Percentiles rank a stretch among this genome's conserved stretches.
phyloP scores from a whole-genome alignment of 2,113 vertebrate genomes.

The Podarcis cretensis region DNA sequence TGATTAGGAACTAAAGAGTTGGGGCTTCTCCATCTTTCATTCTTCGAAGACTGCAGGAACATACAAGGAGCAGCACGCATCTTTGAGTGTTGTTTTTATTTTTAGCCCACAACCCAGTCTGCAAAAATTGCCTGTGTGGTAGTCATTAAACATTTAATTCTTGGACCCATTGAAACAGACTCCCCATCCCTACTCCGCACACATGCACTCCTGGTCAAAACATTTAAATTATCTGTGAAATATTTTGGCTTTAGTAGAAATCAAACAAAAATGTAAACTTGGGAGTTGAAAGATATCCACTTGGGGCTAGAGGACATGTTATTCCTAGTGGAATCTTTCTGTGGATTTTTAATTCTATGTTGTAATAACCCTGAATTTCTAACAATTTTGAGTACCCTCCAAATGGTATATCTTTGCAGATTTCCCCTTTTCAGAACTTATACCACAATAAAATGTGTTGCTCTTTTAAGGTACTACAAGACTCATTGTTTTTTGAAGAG shows the following conservation, averaged over 20 bases:
- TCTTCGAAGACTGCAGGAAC: too few relatives aligned
- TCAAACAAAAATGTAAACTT: background rate
- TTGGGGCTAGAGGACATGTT: background rate
- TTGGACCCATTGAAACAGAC: background rate
- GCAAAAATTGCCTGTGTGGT: background rate
- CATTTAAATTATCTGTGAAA: conserved; percentile 24
- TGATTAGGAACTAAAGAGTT: background rate
- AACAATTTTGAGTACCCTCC: background rate
- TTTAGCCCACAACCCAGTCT: background rate
- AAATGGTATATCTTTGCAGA: background rate
- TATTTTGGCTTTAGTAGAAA: background rate
- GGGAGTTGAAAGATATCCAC: background rate
- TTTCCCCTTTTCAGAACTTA: background rate
- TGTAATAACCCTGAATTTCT: background rate
- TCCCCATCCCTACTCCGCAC: background rate
- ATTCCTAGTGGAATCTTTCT: background rate
- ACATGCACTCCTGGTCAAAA: background rate
- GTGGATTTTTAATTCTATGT: background rate
- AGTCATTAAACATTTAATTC: background rate
- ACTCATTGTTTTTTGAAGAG: too few relatives aligned
- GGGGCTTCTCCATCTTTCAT: background rate
- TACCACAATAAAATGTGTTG: too few relatives aligned
- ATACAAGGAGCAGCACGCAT: background rate
- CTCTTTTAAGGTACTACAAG: too few relatives aligned
- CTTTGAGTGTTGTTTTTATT: background rate